phyloP scores from a whole-genome alignment of 92 coral and sea anemone genomes.

The Heliopora coerulea region DNA sequence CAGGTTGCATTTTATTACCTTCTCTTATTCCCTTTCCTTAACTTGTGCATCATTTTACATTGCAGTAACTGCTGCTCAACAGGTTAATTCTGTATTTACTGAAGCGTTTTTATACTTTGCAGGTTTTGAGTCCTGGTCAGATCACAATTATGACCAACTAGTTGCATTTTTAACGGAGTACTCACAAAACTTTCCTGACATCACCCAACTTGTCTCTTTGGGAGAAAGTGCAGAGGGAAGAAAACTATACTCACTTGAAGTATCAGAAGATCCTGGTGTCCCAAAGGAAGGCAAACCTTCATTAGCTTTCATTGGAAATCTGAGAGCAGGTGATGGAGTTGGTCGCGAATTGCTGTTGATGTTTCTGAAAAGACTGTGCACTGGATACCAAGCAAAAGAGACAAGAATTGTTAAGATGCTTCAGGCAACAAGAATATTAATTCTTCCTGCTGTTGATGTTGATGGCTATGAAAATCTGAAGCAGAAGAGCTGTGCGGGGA shows the following conservation, averaged over 20 bases:
- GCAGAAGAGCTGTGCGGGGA: slow-evolving; percentile 69
- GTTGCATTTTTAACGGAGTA: slow-evolving; percentile 50
- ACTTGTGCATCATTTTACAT: too few species aligned
- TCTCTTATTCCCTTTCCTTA: too few species aligned
- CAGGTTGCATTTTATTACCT: too few species aligned
- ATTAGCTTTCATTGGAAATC: slow-evolving; percentile 83
- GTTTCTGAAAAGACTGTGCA: slow-evolving; percentile 65
- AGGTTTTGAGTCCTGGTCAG: slow-evolving; percentile 41
- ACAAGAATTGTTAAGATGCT: slow-evolving; percentile 58
- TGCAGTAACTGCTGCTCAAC: too few species aligned
- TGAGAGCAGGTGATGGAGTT: slow-evolving; percentile 73
- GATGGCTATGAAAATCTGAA: slow-evolving; percentile 71
- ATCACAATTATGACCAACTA: slow-evolving; percentile 66
- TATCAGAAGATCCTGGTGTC: slow-evolving; percentile 59
- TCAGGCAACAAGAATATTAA: slow-evolving; percentile 64
- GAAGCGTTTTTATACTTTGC: not conserved
- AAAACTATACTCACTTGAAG: slow-evolving; percentile 61
- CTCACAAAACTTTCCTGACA: slow-evolving; percentile 56
- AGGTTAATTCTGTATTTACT: too few species aligned
- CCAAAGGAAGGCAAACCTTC: slow-evolving; percentile 55
- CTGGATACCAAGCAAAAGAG: slow-evolving; percentile 61
- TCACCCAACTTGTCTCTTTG: slow-evolving; percentile 55
- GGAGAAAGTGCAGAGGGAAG: slow-evolving; percentile 71
- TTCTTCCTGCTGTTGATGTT: slow-evolving; percentile 86
- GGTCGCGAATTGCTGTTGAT: slow-evolving; percentile 86